These are phyloP conservation scores for Cyprinodon diabolis DNA, from an alignment of 2,797 vertebrate species.

Conservation along the genomic window DNA sequence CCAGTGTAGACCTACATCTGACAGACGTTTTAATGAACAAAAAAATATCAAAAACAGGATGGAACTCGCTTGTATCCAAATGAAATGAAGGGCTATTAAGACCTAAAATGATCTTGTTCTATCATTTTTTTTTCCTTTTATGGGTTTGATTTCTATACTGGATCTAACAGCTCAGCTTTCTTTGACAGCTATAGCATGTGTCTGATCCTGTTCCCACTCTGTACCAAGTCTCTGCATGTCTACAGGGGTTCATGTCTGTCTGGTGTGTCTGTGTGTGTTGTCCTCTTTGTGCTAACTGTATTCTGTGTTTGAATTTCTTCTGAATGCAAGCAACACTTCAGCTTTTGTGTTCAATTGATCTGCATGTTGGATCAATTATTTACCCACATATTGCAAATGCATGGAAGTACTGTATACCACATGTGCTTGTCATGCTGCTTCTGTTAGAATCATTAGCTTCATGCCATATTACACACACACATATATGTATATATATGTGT, in stretches of 20 bases:
- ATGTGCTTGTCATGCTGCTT: slow-evolving; percentile 55
- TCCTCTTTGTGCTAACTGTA: slow-evolving; percentile 37
- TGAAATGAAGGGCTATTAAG: slow-evolving; percentile 78
- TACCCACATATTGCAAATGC: slow-evolving; percentile 45
- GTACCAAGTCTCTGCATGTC: slow-evolving; percentile 50
- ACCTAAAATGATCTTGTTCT: slow-evolving; percentile 36
- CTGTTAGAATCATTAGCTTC: slow-evolving; percentile 33
- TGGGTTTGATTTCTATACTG: slow-evolving; percentile 23
- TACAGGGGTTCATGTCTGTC: slow-evolving; percentile 33
- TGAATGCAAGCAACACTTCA: slow-evolving; percentile 47
- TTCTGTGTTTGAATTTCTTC: slow-evolving; percentile 59
- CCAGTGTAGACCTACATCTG: slow-evolving; percentile 14
- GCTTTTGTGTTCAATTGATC: slow-evolving; percentile 68
- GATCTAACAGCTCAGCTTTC: slow-evolving; percentile 55
- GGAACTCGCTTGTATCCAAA: slow-evolving; percentile 64
- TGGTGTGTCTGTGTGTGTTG: slow-evolving; percentile 21
- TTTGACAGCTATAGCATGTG: slow-evolving; percentile 57
- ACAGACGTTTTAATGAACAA: slow-evolving; percentile 38
- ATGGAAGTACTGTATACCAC: slow-evolving; percentile 46
- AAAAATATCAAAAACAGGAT: slow-evolving; percentile 45
- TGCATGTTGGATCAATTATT: slow-evolving; percentile 69
- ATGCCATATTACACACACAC: slow-evolving; percentile 15
- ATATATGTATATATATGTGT: slow-evolving; percentile 20
- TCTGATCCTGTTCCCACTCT: slow-evolving; percentile 55
- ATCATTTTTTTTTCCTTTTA: slow-evolving; percentile 7